Evolutionary conservation across 2,888 invertebrate species (phyloP), one percentile per base, ranked within the genome.

Genomic region (Drosophila rellima): DNA sequence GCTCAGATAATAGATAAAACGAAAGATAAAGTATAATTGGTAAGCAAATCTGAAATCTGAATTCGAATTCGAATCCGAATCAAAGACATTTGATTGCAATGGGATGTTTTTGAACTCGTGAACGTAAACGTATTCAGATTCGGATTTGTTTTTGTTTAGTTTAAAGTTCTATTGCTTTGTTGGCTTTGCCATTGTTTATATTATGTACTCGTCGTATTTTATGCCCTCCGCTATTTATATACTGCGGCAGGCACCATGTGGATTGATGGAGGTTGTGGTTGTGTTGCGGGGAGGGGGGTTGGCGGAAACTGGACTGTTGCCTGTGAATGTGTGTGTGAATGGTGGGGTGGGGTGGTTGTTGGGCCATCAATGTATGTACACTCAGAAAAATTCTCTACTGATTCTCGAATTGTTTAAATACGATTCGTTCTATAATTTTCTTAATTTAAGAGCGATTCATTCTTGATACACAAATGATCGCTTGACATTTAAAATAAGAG

Each of bases 201-300:
- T 47, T 4, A 42, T 61, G 35, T 35, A 68, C 26, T 50, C 54
- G 63, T 50, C 54, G 63, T 40, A 39, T 47, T 47, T 55, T 37
- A 69, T 57, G 57, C 54, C 18, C 48, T 39, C 39, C 26, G 57
- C 54, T 74, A 72, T 73, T 68, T 73, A 48, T 59, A 62, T 50
- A 55, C 45, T 40, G 40, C 13, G 18, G 40, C 40, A 11, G 40
- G 56, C 50, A 51, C 45, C 40, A 56, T 51, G 44, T 59, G 33
- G 5, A 18, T 15, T 15, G 31, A 23, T 35, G 42, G 39, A 23
- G 52, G 37, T 20, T 47, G 31, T 13, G 18, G 31, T 33, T 48
- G 31, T n/a, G n/a, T n/a, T n/a, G n/a, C n/a, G n/a, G n/a, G n/a
- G n/a, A n/a, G n/a, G n/a, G n/a, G n/a, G 18, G 31, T 33, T 48